Evolutionary conservation across 2,888 invertebrate genomes (phyloP).

Genomic region (Mesopsocus fuscifrons): DNA sequence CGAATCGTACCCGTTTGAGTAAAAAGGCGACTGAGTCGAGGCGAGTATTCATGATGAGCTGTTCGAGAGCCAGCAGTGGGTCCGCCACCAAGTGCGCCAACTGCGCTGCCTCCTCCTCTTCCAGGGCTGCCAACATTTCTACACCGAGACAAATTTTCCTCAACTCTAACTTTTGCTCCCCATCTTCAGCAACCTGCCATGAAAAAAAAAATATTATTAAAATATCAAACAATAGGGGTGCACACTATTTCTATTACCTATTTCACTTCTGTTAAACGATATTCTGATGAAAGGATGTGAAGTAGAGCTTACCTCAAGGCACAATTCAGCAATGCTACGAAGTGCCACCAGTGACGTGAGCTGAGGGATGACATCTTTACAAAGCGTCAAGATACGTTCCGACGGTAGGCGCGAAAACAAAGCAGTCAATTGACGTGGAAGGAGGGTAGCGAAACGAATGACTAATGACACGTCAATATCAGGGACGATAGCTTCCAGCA

Average conservation of each 20-base stretch:
- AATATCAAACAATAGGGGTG: too few species aligned
- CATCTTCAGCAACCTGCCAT: conserved; percentile 12
- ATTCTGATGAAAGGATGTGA: too few species aligned
- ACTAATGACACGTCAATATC: conserved; percentile 5
- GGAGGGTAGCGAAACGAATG: neutral
- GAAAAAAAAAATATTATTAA: neutral
- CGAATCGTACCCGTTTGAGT: conserved; percentile 6
- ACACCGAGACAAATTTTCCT: too few species aligned
- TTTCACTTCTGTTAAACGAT: too few species aligned
- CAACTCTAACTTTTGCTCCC: too few species aligned
- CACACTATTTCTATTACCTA: too few species aligned
- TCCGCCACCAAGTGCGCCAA: conserved; percentile 44
- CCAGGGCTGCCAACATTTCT: conserved; percentile 44
- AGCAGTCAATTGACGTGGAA: neutral
- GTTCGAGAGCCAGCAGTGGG: conserved; percentile 64
- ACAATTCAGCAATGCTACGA: neutral
- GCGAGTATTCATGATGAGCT: conserved; percentile 70
- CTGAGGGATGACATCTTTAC: neutral
- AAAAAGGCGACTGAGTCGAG: conserved; percentile 36
- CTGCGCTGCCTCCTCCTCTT: conserved; percentile 32
- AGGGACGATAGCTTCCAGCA: conserved; percentile 11
- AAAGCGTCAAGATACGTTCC: neutral
- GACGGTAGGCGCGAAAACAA: neutral
- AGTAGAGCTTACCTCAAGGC: neutral
- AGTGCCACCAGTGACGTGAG: neutral